A percentile compares a stretch with the other conserved stretches of the same genome.
Evolutionary conservation across 2,113 vertebrate species (phyloP).

Genomic region (Gambusia affinis): DNA sequence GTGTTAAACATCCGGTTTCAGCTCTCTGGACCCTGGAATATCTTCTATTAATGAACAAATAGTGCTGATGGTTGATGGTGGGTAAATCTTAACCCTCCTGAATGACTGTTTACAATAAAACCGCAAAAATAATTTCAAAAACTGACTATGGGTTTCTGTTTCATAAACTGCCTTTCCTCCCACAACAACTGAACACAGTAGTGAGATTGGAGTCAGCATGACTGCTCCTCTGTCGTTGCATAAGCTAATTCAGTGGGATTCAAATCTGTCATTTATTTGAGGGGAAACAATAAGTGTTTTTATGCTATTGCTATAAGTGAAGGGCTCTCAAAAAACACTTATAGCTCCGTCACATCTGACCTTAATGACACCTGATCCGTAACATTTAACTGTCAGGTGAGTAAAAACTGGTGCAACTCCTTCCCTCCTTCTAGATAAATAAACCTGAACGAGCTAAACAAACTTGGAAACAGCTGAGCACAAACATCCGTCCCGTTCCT

Average conservation of each 20-base stretch:
- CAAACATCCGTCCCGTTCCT: constrained; percentile 66
- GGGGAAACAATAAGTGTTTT: not conserved
- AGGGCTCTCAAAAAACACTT: too few species aligned
- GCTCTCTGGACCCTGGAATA: not conserved
- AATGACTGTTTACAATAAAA: not conserved
- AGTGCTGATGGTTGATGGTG: not conserved
- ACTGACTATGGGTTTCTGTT: not conserved
- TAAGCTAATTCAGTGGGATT: too few species aligned
- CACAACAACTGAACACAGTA: not conserved
- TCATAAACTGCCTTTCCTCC: too few species aligned
- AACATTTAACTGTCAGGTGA: not conserved
- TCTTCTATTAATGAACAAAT: not conserved
- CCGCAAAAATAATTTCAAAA: not conserved
- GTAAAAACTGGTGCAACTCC: constrained; percentile 1
- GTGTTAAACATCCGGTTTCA: not conserved
- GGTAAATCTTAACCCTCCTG: not conserved
- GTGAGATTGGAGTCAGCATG: too few species aligned
- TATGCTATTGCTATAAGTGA: not conserved
- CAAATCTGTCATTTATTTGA: too few species aligned
- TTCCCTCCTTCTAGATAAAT: not conserved
- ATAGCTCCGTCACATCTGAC: not conserved
- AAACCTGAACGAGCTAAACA: constrained; percentile 7
- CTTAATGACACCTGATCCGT: not conserved
- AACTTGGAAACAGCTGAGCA: constrained; percentile 44
- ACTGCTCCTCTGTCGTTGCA: too few species aligned